Percentiles rank a stretch among this genome's conserved stretches.
Conservation (phyloP, 2,113 vertebrate species). For the Cepphus grylle region DNA sequence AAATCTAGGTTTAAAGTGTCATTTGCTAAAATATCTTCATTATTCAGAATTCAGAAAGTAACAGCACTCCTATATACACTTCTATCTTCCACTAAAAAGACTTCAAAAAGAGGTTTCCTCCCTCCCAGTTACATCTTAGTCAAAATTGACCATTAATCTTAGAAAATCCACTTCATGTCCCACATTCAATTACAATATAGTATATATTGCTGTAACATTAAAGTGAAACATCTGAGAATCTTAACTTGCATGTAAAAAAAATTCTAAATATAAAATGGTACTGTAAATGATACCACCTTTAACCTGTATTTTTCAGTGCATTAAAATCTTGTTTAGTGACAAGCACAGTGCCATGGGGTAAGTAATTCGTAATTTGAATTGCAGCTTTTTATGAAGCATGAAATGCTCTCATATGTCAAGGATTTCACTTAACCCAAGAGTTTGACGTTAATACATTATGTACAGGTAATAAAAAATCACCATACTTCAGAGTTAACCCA, state of each 20-base stretch:
- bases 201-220: conserved; percentile 47
- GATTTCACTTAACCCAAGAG: conserved; percentile 57
- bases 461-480: conserved; percentile 36
- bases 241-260: conserved; percentile 54
- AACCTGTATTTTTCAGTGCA: conserved; percentile 53
- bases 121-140: conserved; percentile 3
- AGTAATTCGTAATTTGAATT: conserved; percentile 13
- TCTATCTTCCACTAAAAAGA: conserved; percentile 66
- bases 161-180: conserved; percentile 66
- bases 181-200: conserved; percentile 52
- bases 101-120: conserved; percentile 35
- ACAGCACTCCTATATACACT: conserved; percentile 63
- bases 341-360: conserved; percentile 55
- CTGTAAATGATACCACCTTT: conserved; percentile 28
- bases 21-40: conserved; percentile 70
- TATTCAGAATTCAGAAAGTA: conserved; percentile 63
- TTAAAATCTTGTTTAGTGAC: conserved; percentile 44
- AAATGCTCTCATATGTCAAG: conserved; percentile 23
- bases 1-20: conserved; percentile 67
- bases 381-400: conserved; percentile 38
- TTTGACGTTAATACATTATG: conserved; percentile 35
- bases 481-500: conserved; percentile 37
- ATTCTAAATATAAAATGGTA: conserved; percentile 58
- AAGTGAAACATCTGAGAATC: conserved; percentile 34
- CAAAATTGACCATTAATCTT: conserved; percentile 63